phyloP scores from a whole-genome alignment of 1,140 invertebrate species.

The Plutomurus gul region DNA sequence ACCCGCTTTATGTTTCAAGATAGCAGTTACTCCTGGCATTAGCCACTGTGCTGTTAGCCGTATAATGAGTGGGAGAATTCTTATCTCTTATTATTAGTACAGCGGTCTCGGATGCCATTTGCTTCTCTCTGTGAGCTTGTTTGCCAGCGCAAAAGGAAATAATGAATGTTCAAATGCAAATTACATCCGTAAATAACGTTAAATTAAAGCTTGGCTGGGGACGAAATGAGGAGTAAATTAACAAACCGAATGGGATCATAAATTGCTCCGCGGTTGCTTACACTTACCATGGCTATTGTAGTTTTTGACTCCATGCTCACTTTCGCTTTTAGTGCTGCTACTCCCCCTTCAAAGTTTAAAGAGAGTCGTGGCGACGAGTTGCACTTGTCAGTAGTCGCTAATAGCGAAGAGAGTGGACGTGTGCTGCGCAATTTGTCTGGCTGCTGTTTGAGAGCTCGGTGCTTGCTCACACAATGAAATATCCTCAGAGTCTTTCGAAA shows the following conservation, averaged over 20 bases:
- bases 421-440: background rate
- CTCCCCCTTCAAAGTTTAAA: slow-evolving; percentile 17
- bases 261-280: background rate
- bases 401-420: background rate
- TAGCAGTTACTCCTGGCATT: no score
- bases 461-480: slow-evolving; percentile 27
- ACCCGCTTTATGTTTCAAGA: no score
- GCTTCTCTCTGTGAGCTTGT: no score
- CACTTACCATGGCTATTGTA: slow-evolving; percentile 11
- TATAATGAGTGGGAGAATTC: no score
- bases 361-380: no score
- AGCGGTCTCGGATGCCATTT: no score
- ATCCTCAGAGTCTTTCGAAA: slow-evolving; percentile 10
- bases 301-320: slow-evolving; percentile 20
- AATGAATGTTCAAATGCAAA: slow-evolving; percentile 6
- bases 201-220: no score
- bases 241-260: background rate
- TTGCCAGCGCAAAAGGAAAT: no score
- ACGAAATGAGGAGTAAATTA: slow-evolving; percentile 1
- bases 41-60: no score
- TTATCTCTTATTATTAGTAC: no score
- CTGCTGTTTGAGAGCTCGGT: no score
- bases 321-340: background rate
- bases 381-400: background rate
- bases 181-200: background rate